Evolutionary conservation across 2,113 vertebrate genomes (phyloP).

Genomic region (Mola mola): DNA sequence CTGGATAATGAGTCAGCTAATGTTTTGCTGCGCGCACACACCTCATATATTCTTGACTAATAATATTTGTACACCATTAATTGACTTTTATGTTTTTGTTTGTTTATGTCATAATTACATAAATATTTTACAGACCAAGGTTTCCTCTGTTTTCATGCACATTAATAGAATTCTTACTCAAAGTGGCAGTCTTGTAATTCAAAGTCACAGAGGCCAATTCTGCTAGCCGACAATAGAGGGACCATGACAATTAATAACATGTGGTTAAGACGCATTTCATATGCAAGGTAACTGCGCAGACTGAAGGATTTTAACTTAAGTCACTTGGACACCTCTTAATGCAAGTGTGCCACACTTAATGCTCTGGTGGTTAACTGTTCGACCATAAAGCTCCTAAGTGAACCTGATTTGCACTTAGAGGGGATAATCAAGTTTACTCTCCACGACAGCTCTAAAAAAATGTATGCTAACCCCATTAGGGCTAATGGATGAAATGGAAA

Average conservation of each 20-base stretch:
- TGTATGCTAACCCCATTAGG: constrained; percentile 46
- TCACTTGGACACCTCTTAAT: constrained; percentile 46
- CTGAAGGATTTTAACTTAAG: constrained; percentile 44
- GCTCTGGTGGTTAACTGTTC: constrained; percentile 47
- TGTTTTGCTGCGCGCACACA: constrained; percentile 14
- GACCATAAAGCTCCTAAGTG: constrained; percentile 54
- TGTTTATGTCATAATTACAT: background rate
- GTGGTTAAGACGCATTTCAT: constrained; percentile 14
- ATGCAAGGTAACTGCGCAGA: constrained; percentile 6
- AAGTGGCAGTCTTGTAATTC: no score
- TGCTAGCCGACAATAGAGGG: no score
- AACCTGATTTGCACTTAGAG: constrained; percentile 62
- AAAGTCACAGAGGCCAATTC: no score
- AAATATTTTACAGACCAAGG: background rate
- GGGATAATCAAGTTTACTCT: constrained; percentile 58
- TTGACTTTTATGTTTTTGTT: background rate
- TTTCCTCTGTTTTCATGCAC: background rate
- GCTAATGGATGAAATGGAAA: constrained; percentile 52
- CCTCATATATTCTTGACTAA: constrained; percentile 2
- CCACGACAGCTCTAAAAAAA: constrained; percentile 47
- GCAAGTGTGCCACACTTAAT: constrained; percentile 34
- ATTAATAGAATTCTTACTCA: background rate
- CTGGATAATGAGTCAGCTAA: constrained; percentile 24
- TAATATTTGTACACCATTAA: background rate
- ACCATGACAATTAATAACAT: no score